phyloP scores from a whole-genome alignment of 2,888 invertebrate genomes.

The Salpingus planirostris region DNA sequence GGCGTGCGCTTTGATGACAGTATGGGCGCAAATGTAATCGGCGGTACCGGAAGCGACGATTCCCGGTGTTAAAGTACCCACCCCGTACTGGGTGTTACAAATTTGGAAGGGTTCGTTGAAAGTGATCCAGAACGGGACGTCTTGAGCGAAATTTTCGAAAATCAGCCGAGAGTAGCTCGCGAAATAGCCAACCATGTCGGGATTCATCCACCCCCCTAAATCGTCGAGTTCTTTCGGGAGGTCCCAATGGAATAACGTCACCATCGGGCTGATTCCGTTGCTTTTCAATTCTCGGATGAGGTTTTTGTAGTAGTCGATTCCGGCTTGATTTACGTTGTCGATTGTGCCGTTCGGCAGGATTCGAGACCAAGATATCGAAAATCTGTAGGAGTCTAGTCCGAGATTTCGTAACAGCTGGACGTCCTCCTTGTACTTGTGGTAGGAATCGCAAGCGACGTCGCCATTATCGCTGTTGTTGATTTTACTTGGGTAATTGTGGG shows the following conservation, averaged over 20 bases:
- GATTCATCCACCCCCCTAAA: conserved; percentile 52
- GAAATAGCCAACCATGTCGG: conserved; percentile 26
- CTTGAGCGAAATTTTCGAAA: not conserved
- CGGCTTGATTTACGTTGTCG: conserved; percentile 57
- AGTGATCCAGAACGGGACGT: not conserved
- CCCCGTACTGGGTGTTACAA: no score
- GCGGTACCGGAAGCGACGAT: not conserved
- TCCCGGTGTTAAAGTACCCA: not conserved
- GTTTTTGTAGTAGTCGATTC: conserved; percentile 64
- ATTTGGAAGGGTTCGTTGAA: conserved; percentile 1
- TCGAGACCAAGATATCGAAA: conserved; percentile 24
- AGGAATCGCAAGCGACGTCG: conserved; percentile 58
- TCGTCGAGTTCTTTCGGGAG: conserved; percentile 36
- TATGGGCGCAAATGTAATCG: not conserved
- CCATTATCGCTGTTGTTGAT: conserved; percentile 50
- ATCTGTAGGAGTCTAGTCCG: conserved; percentile 48
- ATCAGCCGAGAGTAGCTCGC: not conserved
- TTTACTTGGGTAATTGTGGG: conserved; percentile 39
- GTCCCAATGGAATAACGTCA: conserved; percentile 35
- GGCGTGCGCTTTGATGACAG: not conserved
- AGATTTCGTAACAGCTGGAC: conserved; percentile 48
- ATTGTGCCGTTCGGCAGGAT: conserved; percentile 52
- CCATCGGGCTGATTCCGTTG: conserved; percentile 46
- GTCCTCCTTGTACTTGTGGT: conserved; percentile 55
- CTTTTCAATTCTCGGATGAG: conserved; percentile 58